These are phyloP conservation scores for Magallana ariakensis DNA, from an alignment of 1,140 invertebrate genomes.

Conservation along the genomic window DNA sequence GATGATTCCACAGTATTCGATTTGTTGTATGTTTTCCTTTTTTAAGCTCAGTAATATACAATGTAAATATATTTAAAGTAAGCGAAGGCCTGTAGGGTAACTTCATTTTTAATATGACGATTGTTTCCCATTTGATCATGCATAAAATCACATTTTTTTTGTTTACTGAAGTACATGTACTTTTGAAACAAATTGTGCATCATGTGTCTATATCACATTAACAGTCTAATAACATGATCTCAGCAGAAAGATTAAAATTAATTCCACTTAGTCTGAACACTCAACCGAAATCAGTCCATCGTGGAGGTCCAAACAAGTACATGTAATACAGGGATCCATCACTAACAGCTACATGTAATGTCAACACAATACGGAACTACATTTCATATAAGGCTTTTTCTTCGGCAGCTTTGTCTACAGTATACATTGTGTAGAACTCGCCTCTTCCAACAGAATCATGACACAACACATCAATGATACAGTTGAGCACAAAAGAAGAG, in stretches of 20 bases:
- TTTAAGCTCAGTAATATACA: too few species aligned
- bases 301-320: too few species aligned
- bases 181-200: neutral
- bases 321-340: neutral
- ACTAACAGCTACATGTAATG: conserved; percentile 2
- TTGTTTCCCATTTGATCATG: conserved; percentile 34
- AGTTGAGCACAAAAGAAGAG: conserved; percentile 21
- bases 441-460: neutral
- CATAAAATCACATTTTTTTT: conserved; percentile 4
- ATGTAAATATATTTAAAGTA: neutral
- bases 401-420: neutral
- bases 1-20: too few species aligned
- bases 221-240: neutral
- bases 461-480: conserved; percentile 14
- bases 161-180: conserved; percentile 2
- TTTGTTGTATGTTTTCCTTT: too few species aligned
- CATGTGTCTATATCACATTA: neutral
- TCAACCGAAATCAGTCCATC: neutral
- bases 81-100: neutral
- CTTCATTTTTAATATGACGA: neutral
- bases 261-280: conserved; percentile 6
- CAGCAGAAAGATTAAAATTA: neutral
- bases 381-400: neutral
- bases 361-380: conserved; percentile 27
- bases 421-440: neutral